These are phyloP conservation scores for Synanthedon vespiformis DNA, from an alignment of 2,888 invertebrate species.

Conservation along the genomic window DNA sequence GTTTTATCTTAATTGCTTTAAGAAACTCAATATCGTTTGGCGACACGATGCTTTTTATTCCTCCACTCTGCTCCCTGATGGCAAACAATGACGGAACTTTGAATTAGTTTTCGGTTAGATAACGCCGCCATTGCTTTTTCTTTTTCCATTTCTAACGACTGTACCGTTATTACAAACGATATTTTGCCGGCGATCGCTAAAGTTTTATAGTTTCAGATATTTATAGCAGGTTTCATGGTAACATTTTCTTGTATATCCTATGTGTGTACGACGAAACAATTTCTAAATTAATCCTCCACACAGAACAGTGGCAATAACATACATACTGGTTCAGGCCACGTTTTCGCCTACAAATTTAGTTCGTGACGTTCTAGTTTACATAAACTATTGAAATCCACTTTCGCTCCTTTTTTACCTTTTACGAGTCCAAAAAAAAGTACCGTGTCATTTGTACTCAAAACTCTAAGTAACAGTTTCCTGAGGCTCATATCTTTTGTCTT, in stretches of 20 bases:
- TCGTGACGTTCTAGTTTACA: no score
- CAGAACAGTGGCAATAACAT: no score
- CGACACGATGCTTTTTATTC: slow-evolving; percentile 65
- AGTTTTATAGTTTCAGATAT: slow-evolving; percentile 31
- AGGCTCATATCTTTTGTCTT: no score
- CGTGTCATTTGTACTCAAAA: no score
- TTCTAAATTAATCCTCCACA: no score
- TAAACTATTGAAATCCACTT: no score
- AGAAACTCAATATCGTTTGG: slow-evolving; percentile 65
- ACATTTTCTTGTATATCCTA: not conserved
- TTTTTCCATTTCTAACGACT: slow-evolving; percentile 23
- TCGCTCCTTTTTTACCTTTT: no score
- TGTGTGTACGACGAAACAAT: no score
- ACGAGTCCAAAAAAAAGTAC: no score
- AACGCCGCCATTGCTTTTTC: slow-evolving; percentile 20
- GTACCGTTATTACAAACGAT: slow-evolving; percentile 35
- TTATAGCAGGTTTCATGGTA: slow-evolving; percentile 10
- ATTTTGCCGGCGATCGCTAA: slow-evolving; percentile 31
- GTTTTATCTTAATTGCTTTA: slow-evolving; percentile 67
- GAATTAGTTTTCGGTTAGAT: slow-evolving; percentile 63
- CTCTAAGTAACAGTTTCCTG: no score
- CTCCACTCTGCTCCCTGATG: slow-evolving; percentile 36
- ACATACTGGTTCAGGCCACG: no score
- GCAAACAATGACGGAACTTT: slow-evolving; percentile 61
- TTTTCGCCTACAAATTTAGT: no score